Base-by-base conservation (phyloP, 2,797 vertebrate species). In the Chelon auratus region DNA sequence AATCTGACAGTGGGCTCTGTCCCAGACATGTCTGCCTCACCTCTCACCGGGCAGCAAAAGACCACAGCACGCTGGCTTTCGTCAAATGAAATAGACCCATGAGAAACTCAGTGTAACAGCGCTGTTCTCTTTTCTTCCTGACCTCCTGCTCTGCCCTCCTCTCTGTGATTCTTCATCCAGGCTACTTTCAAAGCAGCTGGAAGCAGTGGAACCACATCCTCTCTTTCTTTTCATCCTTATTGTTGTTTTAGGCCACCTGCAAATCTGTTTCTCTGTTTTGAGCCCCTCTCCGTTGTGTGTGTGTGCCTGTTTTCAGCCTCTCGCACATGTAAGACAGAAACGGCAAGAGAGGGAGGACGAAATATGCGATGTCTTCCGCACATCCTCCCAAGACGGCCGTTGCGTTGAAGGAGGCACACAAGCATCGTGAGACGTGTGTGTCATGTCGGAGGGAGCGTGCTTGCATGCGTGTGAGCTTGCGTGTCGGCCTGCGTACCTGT, bases 241-340 rank as follows among this genome's bases (percentile, higher is more conserved):
- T 93, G 88, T 91, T 92, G 74, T 93, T 92, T 92, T 89, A 89
- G 89, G 83, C 91, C 93, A 94, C 92, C 91, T 95, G 91, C 85
- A 85, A 87, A 77, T 90, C 78, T 77, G 77, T 88, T 92, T 84
- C 82, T 91, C 77, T 20, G 12, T 81, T 62, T 70, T 5, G n/a
- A 48, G 59, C 59, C 13, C 42, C 43, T 63, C 51, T 52, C 17
- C 30, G 61, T 40, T 43, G 22, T 70, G 55, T 30, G n/a, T 71
- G 56, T 33, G n/a, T 2, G 68, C 81, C 68, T 67, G 85, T 40
- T 81, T 84, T 71, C 68, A 55, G 81, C 79, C 72, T 68, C 70
- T 78, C 62, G 40, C 84, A 80, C 82, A 75, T 77, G 85, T 59
- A n/a, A 61, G 36, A 76, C 81, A 83, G 79, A 89, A 88, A 73